Evolutionary conservation across 2,888 invertebrate species (phyloP), one percentile per base, ranked within the genome.

Genomic region (Mythimna ferrago): DNA sequence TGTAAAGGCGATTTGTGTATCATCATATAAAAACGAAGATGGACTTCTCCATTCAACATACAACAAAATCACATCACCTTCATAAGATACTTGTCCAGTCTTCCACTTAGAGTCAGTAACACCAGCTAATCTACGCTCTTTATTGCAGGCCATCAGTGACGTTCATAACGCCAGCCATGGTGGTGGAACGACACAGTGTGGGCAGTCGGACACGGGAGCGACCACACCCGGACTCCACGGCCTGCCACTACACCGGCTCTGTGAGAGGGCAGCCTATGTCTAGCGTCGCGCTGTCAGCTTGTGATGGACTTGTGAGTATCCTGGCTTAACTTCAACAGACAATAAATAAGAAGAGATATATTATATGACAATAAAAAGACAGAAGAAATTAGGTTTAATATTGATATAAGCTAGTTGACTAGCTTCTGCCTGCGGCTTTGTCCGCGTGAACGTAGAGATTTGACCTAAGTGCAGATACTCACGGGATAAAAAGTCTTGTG

Each of bases 201-300:
- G 85, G 86, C 81, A 94, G 96, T 63, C 96, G 97, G 79, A 96
- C 96, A 73, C 96, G 97, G 73, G 91, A 93, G 61, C 94, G 92
- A 84, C 96, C 97, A 61, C 92, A 92, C 75, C 90, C 93, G 41
- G 92, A 96, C 66, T 96, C 97, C 76, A 97, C 96, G 56, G 94
- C 96, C 69, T 98, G 98, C 92, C 98, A 98, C 95, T 98, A 98
- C 93, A 97, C 97, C 74, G 99, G 99, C 83, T 94, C 97, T 85
- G 96, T 99, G 77, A 95, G 97, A 70, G 98, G 98, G 62, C 97
- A 98, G 83, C 94, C 97, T 9, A 94, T 95, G 71, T 98, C 98
- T 54, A 97, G 95, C 81, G 98, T 98, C 66, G 98, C 98, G 26
- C 91, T 99, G 72, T 98, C 98, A 19, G 97, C 98, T 26, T 99